A percentile compares a stretch with the other conserved stretches of the same genome.
Evolutionary conservation across 35 echinoderm and acorn worm species (phyloP).

Genomic region (Anneissia japonica): DNA sequence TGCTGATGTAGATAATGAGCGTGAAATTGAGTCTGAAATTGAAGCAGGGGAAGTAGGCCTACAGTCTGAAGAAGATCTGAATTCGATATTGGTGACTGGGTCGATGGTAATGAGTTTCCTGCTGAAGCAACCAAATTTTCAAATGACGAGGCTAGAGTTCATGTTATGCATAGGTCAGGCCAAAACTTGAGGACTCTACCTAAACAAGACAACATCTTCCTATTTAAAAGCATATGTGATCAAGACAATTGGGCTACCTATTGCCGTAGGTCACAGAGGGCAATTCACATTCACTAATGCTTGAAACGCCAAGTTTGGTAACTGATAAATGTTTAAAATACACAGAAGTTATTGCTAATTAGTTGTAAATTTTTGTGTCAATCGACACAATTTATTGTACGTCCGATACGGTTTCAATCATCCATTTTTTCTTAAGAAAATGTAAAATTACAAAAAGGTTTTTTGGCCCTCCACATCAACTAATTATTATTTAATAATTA

Average conservation of each 20-base stretch:
- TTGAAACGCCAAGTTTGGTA: too few species aligned
- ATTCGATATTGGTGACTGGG: background rate
- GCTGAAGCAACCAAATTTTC: background rate
- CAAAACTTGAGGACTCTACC: background rate
- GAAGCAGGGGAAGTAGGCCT: too few species aligned
- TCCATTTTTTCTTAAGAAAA: too few species aligned
- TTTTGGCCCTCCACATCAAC: too few species aligned
- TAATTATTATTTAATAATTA: too few species aligned
- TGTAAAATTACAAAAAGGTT: too few species aligned
- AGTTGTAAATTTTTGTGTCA: too few species aligned
- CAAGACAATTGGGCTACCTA: background rate
- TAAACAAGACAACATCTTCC: background rate
- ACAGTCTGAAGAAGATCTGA: too few species aligned
- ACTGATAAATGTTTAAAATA: background rate
- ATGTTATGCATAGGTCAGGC: background rate
- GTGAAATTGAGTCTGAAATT: background rate
- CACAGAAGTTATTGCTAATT: too few species aligned
- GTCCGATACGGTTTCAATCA: too few species aligned
- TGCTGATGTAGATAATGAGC: background rate
- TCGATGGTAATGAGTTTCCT: background rate
- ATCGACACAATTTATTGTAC: too few species aligned
- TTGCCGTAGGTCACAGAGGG: background rate
- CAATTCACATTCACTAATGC: background rate
- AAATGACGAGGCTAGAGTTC: background rate
- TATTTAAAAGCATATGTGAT: background rate